Conservation (phyloP, 2,888 invertebrate genomes). For the Lathronympha strigana region DNA sequence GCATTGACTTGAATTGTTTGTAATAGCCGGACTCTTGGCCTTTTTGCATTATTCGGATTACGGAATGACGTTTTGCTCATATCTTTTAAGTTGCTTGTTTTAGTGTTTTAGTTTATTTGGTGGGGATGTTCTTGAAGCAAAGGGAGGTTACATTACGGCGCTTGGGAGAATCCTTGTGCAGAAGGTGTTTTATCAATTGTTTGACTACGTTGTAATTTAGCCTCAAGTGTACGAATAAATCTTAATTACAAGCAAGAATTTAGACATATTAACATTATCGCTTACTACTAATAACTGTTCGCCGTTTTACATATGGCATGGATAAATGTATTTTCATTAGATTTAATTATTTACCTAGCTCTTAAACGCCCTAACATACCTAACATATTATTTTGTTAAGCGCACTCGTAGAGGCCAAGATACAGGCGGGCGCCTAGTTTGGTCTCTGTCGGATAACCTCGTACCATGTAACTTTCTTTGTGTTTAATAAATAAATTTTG, state of each 20-base stretch:
- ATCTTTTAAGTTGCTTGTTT: background rate
- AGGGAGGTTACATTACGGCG: slow-evolving; percentile 16
- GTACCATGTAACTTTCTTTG: too few relatives aligned
- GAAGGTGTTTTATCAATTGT: slow-evolving; percentile 39
- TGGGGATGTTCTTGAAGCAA: slow-evolving; percentile 20
- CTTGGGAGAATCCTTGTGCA: slow-evolving; percentile 36
- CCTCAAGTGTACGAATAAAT: background rate
- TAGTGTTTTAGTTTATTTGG: slow-evolving; percentile 29
- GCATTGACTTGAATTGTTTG: slow-evolving; percentile 31
- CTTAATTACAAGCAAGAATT: too few relatives aligned
- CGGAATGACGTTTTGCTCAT: slow-evolving; percentile 19
- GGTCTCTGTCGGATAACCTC: too few relatives aligned
- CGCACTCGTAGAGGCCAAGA: too few relatives aligned
- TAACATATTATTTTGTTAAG: too few relatives aligned
- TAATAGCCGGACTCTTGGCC: slow-evolving; percentile 29
- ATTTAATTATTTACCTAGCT: too few relatives aligned
- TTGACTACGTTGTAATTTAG: slow-evolving; percentile 3
- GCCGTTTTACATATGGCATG: too few relatives aligned
- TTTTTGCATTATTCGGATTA: slow-evolving; percentile 12
- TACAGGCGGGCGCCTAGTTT: too few relatives aligned
- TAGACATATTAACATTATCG: background rate
- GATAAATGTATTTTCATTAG: background rate
- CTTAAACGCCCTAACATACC: too few relatives aligned
- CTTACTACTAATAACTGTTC: too few relatives aligned
- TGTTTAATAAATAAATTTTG: too few relatives aligned